Evolutionary conservation across 1,140 invertebrate genomes (phyloP), one percentile per base, ranked within the genome.

Genomic region (Drosophila cardini): DNA sequence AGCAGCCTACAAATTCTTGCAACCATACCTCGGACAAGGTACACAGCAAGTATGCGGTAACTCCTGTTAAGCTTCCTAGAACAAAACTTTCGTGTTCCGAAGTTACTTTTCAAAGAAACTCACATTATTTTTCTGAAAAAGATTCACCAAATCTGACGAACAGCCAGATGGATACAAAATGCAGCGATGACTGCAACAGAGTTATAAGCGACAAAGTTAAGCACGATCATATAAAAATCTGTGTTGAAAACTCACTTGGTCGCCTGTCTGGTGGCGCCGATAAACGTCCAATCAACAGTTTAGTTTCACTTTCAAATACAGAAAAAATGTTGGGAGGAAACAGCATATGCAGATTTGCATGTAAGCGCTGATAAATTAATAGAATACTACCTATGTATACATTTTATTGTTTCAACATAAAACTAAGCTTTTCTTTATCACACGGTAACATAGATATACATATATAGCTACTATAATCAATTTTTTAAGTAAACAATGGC

Each of bases 201-300:
- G 56, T 67, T 2, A 45, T 21, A 38, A 32, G 45, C 34, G 16
- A 60, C n/a, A 38, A 6, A n/a, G 18, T n/a, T 10, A 72, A 4
- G 0, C 34, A 21, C 30, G 36, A 62, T 0, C 8, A 8, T 15
- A 8, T 26, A 5, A n/a, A 10, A 9, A 18, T 3, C 11, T 16
- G 9, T 10, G 8, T 26, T 26, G 8, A 48, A 15, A 46, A 48
- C 7, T 26, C 71, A 4, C 13, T 16, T 42, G n/a, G n/a, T 46
- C 80, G 84, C 4, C 48, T 89, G 2, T n/a, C 68, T 4, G 85
- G 84, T 42, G 84, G 84, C 16, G 77, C 85, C 10, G 84, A 87
- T 30, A 80, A 55, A 50, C 30, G 1, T 10, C 10, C 43, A 2
- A 18, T n/a, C 32, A 45, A 36, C 5, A 50, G 58, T 10, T 62